These are phyloP conservation scores for Sarcophaga bullata DNA, from an alignment of 1,140 invertebrate species.

Conservation along the genomic window DNA sequence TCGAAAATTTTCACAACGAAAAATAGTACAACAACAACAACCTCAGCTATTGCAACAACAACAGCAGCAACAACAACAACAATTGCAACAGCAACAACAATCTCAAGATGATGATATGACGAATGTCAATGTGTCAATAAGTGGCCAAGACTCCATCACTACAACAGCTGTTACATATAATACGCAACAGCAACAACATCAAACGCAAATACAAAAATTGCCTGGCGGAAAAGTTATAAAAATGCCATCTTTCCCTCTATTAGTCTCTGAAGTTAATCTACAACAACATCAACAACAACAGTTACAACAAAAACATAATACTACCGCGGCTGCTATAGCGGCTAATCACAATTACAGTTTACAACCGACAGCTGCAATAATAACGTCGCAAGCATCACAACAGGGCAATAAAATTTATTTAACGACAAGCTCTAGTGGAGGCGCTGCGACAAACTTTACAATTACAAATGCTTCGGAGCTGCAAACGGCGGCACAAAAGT, in stretches of 20 bases:
- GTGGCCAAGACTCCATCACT: conserved; percentile 34
- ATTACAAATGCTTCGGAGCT: conserved; percentile 59
- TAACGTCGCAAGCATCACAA: conserved; percentile 54
- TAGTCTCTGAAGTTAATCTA: conserved; percentile 60
- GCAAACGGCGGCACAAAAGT: conserved; percentile 52
- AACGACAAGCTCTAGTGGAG: conserved; percentile 54
- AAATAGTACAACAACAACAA: conserved; percentile 52
- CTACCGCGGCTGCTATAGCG: conserved; percentile 57
- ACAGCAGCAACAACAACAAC: conserved; percentile 53
- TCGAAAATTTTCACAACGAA: conserved; percentile 61
- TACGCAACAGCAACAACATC: conserved; percentile 36
- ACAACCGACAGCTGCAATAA: conserved; percentile 59
- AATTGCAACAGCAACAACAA: conserved; percentile 46
- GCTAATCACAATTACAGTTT: conserved; percentile 64
- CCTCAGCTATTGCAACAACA: conserved; percentile 54
- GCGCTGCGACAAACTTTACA: conserved; percentile 54
- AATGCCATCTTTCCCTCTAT: conserved; percentile 56
- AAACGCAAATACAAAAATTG: conserved; percentile 44
- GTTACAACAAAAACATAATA: conserved; percentile 54
- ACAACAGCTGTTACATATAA: conserved; percentile 20
- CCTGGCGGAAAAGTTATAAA: conserved; percentile 61
- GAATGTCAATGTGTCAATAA: neutral
- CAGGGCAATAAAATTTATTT: conserved; percentile 62
- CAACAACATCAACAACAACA: conserved; percentile 46
- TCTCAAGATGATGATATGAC: conserved; percentile 43